Evolutionary conservation across 2,797 vertebrate genomes (phyloP), one percentile per base, ranked within the genome.

Genomic region (Argentina silus): DNA sequence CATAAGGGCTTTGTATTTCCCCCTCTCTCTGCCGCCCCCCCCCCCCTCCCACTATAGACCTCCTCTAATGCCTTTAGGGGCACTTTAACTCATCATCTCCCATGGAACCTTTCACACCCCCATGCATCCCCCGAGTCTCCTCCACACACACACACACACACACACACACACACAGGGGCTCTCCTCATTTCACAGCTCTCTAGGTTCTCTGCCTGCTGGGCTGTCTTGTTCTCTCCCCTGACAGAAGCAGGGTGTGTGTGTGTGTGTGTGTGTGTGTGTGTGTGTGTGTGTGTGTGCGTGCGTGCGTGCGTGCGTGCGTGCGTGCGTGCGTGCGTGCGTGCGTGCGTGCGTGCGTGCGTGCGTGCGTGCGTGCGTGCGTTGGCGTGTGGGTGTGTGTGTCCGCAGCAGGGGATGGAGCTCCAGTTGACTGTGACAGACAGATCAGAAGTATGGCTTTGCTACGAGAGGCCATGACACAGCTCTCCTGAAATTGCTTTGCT

Each of bases 71-170:
- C 27, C 2, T 36, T 36, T 36, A 36, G 27, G 27, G 27, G 27
- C 27, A 36, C 27, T 36, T 4, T 2, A 36, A 36, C 27, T 36
- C 27, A 36, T 36, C 27, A 36, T 2, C 27, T 36, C 27, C 27
- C 4, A 36, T 36, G 27, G 27, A 1, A 36, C 27, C 27, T 36
- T 36, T 36, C 27, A 36, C 27, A 36, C 27, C 27, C 27, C 27
- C 27, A 36, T 36, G 27, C 4, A 36, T 36, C 27, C 27, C 27
- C 1, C 2, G 27, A 36, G 27, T 36, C 2, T 36, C 4, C 27
- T 36, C 27, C 44, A 47, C 17, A 82, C 81, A 74, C 56, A 79
- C 70, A 75, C 45, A 50, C 50, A 62, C 72, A 75, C 27, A 36
- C 27, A 36, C 27, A 36, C 27, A 36, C 27, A 36, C 27, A 36